Base-by-base conservation (phyloP, 2,888 invertebrate species). In the Andrena dorsata region DNA sequence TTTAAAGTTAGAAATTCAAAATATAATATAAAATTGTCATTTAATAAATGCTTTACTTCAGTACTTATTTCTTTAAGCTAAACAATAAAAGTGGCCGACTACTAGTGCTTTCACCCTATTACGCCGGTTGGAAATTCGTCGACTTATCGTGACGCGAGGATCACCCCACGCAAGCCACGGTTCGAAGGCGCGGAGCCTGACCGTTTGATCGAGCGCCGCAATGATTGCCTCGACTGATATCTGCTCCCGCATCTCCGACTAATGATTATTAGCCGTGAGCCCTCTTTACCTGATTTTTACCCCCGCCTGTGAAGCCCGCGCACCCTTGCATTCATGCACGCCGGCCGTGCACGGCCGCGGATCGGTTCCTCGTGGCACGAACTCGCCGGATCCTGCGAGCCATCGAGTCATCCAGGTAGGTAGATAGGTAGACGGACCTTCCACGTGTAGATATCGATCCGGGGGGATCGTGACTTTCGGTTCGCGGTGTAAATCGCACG, bases 261-360 rank as follows among this genome's bases (percentile, higher is more conserved):
- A 92, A 92, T 91, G 91, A 92, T 91, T 91, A 92, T 91, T 91
- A 91, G 89, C 88, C 82, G 85, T 76, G 84, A 89, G 88, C 82
- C 82, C 88, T 80, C 85, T 86, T 87, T 89, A 82, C 87, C 86
- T 85, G 64, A 78, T 83, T 85, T 82, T 75, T 75, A 78, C 81
- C 87, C 71, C 82, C 76, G 63, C 86, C 83, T 81, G 81, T 76
- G 82, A 79, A 70, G 78, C 76, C 83, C 73, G 80, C 77, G 78
- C 70, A 82, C 81, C 80, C 82, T 79, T 84, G 83, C 84, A 87
- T 86, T 72, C 77, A 61, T 80, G 80, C 71, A 65, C 60, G 70
- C 71, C 76, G 41, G 7, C 32, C 16, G 16, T 26, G 53, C 23
- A 32, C 13, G 35, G 47, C 35, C 79, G 84, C 82, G 85, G 86